These are phyloP conservation scores for Spatulosminthurus flaviceps DNA, from an alignment of 2,888 invertebrate species.

Conservation along the genomic window DNA sequence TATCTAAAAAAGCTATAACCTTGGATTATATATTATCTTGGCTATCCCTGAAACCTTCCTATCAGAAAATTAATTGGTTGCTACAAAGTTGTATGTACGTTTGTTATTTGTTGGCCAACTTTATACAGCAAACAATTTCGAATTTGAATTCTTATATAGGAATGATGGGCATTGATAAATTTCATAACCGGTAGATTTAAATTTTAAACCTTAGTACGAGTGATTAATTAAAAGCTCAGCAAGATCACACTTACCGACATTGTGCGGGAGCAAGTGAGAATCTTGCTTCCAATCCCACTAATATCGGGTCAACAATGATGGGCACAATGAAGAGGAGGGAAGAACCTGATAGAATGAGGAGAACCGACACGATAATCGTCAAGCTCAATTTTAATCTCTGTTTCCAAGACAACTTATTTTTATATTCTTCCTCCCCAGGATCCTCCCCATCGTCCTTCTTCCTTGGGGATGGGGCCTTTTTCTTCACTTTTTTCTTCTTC, in stretches of 20 bases:
- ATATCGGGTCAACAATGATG: conserved; percentile 74
- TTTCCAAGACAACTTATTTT: conserved; percentile 70
- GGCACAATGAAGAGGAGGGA: conserved; percentile 79
- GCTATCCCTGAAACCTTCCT: no score
- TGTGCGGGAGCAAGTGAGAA: conserved; percentile 56
- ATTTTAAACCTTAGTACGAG: background rate
- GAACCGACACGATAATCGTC: conserved; percentile 76
- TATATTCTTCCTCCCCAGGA: background rate
- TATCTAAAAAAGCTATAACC: no score
- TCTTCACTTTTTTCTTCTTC: conserved; percentile 28
- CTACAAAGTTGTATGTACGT: no score
- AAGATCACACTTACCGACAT: conserved; percentile 55
- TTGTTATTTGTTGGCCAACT: no score
- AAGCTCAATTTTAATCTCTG: conserved; percentile 78
- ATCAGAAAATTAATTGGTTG: no score
- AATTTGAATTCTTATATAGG: no score
- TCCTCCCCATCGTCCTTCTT: background rate
- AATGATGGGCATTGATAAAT: no score
- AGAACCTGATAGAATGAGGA: conserved; percentile 77
- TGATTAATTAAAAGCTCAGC: conserved; percentile 15
- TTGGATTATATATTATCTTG: no score
- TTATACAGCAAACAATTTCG: no score
- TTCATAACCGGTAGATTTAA: background rate
- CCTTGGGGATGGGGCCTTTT: conserved; percentile 19
- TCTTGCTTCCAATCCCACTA: conserved; percentile 60